Conservation (phyloP, 2,888 invertebrate species). For the Dorcus hopei region DNA sequence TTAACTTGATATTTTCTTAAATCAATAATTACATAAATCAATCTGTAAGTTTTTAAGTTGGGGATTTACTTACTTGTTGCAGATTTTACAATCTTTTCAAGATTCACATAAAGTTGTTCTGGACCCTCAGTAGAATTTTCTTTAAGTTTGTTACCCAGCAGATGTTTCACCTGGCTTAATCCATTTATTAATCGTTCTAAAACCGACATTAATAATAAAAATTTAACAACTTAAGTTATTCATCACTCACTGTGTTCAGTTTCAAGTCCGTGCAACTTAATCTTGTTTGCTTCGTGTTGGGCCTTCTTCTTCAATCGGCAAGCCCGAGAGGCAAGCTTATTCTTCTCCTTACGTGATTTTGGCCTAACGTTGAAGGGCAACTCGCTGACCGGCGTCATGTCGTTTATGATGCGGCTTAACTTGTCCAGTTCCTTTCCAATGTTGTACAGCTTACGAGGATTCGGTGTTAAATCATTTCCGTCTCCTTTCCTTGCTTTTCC, state of each 20-base stretch:
- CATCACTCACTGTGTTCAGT: slow-evolving; percentile 85
- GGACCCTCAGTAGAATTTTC: slow-evolving; percentile 54
- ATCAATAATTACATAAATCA: no score
- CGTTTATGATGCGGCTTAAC: slow-evolving; percentile 86
- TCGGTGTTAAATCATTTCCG: slow-evolving; percentile 95
- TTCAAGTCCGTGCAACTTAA: slow-evolving; percentile 90
- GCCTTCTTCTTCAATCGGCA: slow-evolving; percentile 98
- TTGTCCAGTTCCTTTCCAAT: slow-evolving; percentile 93
- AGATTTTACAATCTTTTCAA: slow-evolving; percentile 66
- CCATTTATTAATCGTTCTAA: slow-evolving; percentile 75
- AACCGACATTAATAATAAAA: slow-evolving; percentile 35
- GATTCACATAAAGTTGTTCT: slow-evolving; percentile 67
- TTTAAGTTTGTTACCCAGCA: slow-evolving; percentile 64
- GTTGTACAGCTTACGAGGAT: slow-evolving; percentile 83
- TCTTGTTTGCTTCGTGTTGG: slow-evolving; percentile 97
- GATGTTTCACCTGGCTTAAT: slow-evolving; percentile 73
- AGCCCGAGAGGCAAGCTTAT: slow-evolving; percentile 94
- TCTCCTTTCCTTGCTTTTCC: slow-evolving; percentile 91
- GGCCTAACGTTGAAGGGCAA: slow-evolving; percentile 85
- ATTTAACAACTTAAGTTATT: background rate
- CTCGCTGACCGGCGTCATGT: slow-evolving; percentile 94
- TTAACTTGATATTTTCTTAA: no score
- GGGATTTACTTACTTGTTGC: slow-evolving; percentile 64
- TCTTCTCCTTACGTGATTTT: slow-evolving; percentile 95
- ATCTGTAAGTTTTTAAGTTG: no score